A percentile compares a stretch with the other conserved stretches of the same genome.
Evolutionary conservation across 1,140 invertebrate genomes (phyloP).

Genomic region (Listronotus bonariensis): DNA sequence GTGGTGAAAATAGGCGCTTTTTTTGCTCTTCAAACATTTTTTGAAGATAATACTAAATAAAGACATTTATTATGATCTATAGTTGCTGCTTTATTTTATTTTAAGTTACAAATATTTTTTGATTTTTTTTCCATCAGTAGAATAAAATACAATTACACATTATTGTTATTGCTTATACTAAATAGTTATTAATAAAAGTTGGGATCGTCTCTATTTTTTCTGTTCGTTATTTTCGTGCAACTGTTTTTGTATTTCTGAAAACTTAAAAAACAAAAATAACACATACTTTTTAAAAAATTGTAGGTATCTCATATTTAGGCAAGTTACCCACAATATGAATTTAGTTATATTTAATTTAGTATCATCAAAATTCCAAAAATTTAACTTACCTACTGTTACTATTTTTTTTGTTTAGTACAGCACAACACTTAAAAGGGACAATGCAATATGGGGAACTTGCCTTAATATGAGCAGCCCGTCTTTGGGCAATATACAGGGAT

Average conservation of each 20-base stretch:
- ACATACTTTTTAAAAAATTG: background rate
- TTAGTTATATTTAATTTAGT: background rate
- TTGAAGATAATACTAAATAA: no score
- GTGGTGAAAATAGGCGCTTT: no score
- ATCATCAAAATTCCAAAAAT: background rate
- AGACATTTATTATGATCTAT: no score
- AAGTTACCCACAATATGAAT: slow-evolving; percentile 30
- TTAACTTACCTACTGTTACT: slow-evolving; percentile 1
- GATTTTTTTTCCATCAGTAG: background rate
- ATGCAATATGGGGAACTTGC: slow-evolving; percentile 29
- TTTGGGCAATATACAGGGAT: background rate
- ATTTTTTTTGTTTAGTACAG: background rate
- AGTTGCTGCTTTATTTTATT: slow-evolving; percentile 23
- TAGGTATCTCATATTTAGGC: slow-evolving; percentile 17
- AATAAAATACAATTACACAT: background rate
- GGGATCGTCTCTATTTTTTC: slow-evolving; percentile 22
- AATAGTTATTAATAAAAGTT: slow-evolving; percentile 17
- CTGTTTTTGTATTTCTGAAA: slow-evolving; percentile 6
- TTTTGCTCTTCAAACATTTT: no score
- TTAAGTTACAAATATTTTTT: background rate
- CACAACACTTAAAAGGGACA: slow-evolving; percentile 10
- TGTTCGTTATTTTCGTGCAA: slow-evolving; percentile 11
- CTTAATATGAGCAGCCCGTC: slow-evolving; percentile 14
- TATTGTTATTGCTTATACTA: background rate
- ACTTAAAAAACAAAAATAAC: background rate